Conservation (phyloP, 2,797 vertebrate species). For the Pogoniulus pusillus region DNA sequence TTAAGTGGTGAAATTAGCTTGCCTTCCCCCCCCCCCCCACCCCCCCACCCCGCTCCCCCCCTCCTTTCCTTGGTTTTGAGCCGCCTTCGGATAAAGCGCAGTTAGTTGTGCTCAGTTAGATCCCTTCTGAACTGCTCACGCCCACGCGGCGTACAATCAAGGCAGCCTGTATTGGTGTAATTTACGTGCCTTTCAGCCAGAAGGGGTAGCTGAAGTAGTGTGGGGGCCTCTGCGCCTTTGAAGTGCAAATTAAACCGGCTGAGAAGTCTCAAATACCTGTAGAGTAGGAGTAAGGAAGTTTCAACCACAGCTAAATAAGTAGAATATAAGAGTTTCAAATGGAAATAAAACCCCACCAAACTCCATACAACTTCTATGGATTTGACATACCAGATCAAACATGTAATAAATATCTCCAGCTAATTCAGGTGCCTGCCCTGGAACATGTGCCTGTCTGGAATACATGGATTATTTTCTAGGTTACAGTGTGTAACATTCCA, state of each 20-base stretch:
- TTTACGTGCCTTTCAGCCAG: background rate
- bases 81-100: too few relatives aligned
- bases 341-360: rapidly evolving
- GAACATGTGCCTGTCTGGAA: background rate
- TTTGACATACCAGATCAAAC: background rate
- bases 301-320: background rate
- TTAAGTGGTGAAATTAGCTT: rapidly evolving
- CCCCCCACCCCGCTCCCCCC: too few relatives aligned
- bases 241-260: background rate
- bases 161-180: rapidly evolving
- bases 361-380: background rate
- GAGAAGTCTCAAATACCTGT: background rate
- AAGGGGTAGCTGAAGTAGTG: too few relatives aligned
- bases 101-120: background rate
- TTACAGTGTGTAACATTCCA: rapidly evolving
- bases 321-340: background rate
- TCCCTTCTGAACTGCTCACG: rapidly evolving
- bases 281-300: background rate
- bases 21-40: too few relatives aligned
- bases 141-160: background rate
- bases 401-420: background rate
- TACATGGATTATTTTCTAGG: background rate
- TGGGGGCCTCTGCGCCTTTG: rapidly evolving
- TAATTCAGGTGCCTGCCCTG: background rate
- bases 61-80: rapidly evolving